Evolutionary conservation across 1,140 invertebrate genomes (phyloP), one percentile per base, ranked within the genome.

Genomic region (Periplaneta americana): DNA sequence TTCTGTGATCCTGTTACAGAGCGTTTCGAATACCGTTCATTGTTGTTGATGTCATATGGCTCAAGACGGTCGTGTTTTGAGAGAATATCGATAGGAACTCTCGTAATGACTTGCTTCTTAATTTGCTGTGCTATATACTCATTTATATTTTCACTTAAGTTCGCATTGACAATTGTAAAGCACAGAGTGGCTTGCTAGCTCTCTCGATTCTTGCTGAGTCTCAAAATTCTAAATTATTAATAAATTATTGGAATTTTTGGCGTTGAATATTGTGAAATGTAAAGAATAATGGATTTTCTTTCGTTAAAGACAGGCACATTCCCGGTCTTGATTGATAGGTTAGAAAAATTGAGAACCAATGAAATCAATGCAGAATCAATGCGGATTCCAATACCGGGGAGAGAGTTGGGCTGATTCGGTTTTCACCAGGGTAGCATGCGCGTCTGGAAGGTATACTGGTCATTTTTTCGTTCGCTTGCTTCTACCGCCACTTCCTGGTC

Each of bases 351-450:
- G 8, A 11, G 15, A 77, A 77, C 75, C 75, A 33, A 77, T 77
- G 75, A 77, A 77, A 77, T 77, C 75, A 77, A 77, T 77, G 75
- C 75, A 4, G 75, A 33, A 77, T 77, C 75, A 77, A 77, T 77
- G 75, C 35, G 48, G 48, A 66, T 77, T 77, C 75, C 35, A 77
- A 34, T 34, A 22, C 75, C 75, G 6, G 0, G n/a, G 75, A 77
- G 75, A 36, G 75, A 28, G 75, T 33, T 33, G 75, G 35, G 22
- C 35, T 77, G 75, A 77, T 77, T 77, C 75, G 75, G 33, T 77
- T 77, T 36, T 36, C 17, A 77, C 31, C 75, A 77, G 75, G 75
- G 33, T 34, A 34, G n/a, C 75, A 77, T 77, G 33, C 75, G 33
- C 22, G 75, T 9, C 11, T 22, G 35, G 75, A 18, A 77, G 75